A percentile compares a stretch with the other conserved stretches of the same genome.
These are phyloP conservation scores for Otus sunia DNA, from an alignment of 2,113 vertebrate species.

Conservation along the genomic window DNA sequence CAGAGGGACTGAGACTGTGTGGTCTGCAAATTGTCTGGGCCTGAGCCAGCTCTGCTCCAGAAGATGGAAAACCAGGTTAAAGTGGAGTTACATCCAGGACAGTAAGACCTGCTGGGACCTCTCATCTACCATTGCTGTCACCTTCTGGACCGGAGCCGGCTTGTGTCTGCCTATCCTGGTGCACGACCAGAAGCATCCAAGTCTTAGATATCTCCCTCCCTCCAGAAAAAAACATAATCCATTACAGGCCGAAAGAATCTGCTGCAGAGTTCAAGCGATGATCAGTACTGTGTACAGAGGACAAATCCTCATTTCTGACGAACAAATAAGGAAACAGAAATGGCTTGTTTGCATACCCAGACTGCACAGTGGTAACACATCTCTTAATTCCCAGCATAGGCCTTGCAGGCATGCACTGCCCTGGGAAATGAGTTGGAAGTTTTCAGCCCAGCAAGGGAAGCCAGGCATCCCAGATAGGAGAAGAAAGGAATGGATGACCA, in stretches of 20 bases:
- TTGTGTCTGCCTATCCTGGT: neutral
- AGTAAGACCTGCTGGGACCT: neutral
- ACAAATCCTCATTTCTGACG: neutral
- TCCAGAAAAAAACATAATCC: neutral
- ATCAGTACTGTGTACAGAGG: neutral
- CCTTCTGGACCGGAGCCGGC: neutral
- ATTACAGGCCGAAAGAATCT: neutral
- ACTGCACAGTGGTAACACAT: accelerated
- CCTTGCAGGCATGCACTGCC: accelerated
- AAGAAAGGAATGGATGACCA: neutral
- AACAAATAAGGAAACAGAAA: neutral
- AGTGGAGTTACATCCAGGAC: neutral
- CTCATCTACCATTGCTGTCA: neutral
- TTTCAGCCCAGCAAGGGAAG: neutral
- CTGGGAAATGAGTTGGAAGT: neutral
- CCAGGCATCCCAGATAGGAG: neutral
- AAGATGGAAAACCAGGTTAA: neutral
- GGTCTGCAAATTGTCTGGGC: neutral
- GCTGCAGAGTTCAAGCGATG: neutral
- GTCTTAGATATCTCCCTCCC: neutral
- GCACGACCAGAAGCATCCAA: neutral
- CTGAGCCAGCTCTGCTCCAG: neutral
- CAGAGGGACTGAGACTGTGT: neutral
- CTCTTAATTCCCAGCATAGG: neutral
- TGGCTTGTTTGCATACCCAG: neutral